These are phyloP conservation scores for Chiloscyllium plagiosum DNA, from an alignment of 2,113 vertebrate species.

Conservation along the genomic window DNA sequence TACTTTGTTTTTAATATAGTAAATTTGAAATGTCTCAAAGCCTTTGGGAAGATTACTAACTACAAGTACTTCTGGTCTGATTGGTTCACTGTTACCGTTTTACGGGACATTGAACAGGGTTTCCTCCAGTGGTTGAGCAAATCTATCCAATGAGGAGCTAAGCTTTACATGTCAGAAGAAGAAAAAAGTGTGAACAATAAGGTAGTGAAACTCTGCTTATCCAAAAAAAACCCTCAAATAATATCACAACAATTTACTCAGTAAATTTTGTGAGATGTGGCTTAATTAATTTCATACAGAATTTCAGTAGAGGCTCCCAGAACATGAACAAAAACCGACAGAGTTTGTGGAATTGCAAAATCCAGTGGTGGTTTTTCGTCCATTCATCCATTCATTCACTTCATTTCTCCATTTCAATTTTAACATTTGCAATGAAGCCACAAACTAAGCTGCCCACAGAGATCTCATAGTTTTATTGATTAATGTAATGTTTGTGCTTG, in stretches of 20 bases:
- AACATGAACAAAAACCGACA: background rate
- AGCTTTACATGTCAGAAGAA: background rate
- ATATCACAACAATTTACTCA: background rate
- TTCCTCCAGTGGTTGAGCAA: background rate
- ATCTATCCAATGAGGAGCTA: background rate
- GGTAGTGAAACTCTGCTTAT: background rate
- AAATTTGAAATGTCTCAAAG: background rate
- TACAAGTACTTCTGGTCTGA: background rate
- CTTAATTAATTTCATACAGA: background rate
- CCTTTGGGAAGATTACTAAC: background rate
- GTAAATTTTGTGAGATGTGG: background rate
- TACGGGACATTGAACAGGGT: background rate
- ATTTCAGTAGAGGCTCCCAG: background rate
- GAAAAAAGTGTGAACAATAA: background rate
- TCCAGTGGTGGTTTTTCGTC: background rate
- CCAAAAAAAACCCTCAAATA: background rate
- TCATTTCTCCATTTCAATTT: background rate
- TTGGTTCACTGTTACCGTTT: background rate
- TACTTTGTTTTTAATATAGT: background rate
- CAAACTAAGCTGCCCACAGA: background rate
- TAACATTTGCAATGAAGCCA: background rate
- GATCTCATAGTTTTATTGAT: background rate
- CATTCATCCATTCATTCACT: no score
- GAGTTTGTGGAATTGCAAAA: background rate
- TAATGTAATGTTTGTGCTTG: background rate